Evolutionary conservation across 2,888 invertebrate species (phyloP), one percentile per base, ranked within the genome.

Genomic region (Bombyx huttoni): DNA sequence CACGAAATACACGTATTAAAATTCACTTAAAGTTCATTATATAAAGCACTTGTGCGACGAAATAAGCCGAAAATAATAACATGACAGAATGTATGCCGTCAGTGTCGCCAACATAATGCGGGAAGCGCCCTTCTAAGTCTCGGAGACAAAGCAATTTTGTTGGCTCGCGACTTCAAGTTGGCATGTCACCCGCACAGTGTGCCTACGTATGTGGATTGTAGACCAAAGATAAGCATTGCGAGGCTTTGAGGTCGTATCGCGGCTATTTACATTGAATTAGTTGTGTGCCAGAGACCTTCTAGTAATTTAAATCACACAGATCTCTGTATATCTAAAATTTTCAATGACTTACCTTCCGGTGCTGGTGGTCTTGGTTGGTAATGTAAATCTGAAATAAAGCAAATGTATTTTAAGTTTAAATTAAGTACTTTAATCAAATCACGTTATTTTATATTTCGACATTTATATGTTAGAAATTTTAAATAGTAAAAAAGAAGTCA

Each of bases 311-410:
- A 24, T 24, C 24, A 24, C 24, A 24, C 24, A 24, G 24, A 24
- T 24, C 5, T 2, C 24, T 24, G 24, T 24, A 24, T 24, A 24
- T 24, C 5, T 24, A 40, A 33, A 24, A 14, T 45, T 49, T 54
- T 48, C 45, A 51, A 47, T 50, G 34, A 67, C 86, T 89, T 82
- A 91, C 91, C 91, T 89, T 91, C 91, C 59, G 90, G 88, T 67
- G 90, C 85, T 58, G 91, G 90, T 63, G 91, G 90, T 64, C 91
- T 81, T 58, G 91, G 91, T 68, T 91, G 91, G 78, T 91, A 91
- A 73, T 91, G 90, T 90, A 91, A 90, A 87, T 91, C 91, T 91
- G 91, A 59, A 91, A 91, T 80, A 85, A 83, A 65, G 64, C 59
- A 56, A 54, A 9, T 35, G 50, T 53, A 34, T 8, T 14, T 51